phyloP scores from a whole-genome alignment of 1,140 invertebrate genomes.

The Philotrypesis tridentata region DNA sequence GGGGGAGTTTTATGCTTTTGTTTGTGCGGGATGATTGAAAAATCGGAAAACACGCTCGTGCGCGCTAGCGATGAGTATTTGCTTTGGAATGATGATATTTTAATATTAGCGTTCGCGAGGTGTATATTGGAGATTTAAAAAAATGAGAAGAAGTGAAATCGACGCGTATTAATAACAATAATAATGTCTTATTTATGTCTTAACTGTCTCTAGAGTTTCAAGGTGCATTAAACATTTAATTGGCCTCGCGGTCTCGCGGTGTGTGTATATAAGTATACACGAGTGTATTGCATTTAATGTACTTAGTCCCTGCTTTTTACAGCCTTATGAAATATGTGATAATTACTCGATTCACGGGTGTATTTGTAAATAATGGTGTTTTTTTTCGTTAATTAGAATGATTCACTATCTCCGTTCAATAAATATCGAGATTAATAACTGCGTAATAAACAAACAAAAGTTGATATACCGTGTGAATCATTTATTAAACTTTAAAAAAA shows the following conservation, averaged over 20 bases:
- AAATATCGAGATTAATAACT: neutral
- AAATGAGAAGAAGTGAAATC: neutral
- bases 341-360: neutral
- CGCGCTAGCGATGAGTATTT: too few relatives aligned
- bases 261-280: neutral
- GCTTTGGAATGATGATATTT: too few relatives aligned
- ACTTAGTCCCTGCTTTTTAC: neutral
- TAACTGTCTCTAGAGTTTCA: neutral
- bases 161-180: too few relatives aligned
- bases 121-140: too few relatives aligned
- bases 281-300: too few relatives aligned
- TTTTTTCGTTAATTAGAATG: neutral
- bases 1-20: neutral
- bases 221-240: neutral
- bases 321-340: neutral
- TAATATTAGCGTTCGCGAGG: too few relatives aligned
- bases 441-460: too few relatives aligned
- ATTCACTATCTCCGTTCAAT: neutral
- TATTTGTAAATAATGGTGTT: neutral
- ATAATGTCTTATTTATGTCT: too few relatives aligned
- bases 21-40: neutral
- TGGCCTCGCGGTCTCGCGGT: neutral
- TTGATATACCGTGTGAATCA: neutral
- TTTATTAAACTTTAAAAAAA: neutral
- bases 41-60: too few relatives aligned